Evolutionary conservation across 1,140 invertebrate species (phyloP), one percentile per base, ranked within the genome.

Genomic region (Zelostemma sp.): DNA sequence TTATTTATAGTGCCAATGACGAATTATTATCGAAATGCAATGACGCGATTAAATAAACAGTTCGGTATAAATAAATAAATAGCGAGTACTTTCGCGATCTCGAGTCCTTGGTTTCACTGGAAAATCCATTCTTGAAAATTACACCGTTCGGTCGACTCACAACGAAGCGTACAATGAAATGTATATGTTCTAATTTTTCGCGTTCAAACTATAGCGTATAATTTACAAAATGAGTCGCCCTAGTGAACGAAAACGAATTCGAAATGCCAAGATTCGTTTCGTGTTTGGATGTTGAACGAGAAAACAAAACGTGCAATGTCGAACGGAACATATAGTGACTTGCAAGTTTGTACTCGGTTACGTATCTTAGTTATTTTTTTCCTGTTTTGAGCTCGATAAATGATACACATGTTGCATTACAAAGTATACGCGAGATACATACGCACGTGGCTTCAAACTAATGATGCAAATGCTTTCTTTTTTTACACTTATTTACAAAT

Each of bases 161-260:
- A n/a, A n/a, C n/a, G n/a, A n/a, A n/a, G n/a, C n/a, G n/a, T n/a
- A n/a, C n/a, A n/a, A n/a, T n/a, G n/a, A n/a, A n/a, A n/a, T n/a
- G n/a, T n/a, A n/a, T n/a, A n/a, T n/a, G n/a, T n/a, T n/a, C n/a
- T n/a, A n/a, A n/a, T n/a, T n/a, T n/a, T n/a, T n/a, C n/a, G 11
- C 55, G 51, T 46, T 46, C 43, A 19, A 11, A 38, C 35, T 31
- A 43, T 9, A 28, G 38, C 56, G 6, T 33, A 57, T 53, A 48
- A 19, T 57, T 64, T 40, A 51, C 49, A 33, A 70, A 64, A 56
- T 60, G 56, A 43, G 56, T 38, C 50, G 50, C 47, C n/a, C 41
- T 43, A 57, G 43, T 38, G 48, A 70, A 70, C 60, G 67, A 70
- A 70, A 69, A 69, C 56, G 66, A 63, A 69, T 69, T 60, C 49